Conservation (phyloP, 2,113 vertebrate genomes). For the Crypturellus undulatus region DNA sequence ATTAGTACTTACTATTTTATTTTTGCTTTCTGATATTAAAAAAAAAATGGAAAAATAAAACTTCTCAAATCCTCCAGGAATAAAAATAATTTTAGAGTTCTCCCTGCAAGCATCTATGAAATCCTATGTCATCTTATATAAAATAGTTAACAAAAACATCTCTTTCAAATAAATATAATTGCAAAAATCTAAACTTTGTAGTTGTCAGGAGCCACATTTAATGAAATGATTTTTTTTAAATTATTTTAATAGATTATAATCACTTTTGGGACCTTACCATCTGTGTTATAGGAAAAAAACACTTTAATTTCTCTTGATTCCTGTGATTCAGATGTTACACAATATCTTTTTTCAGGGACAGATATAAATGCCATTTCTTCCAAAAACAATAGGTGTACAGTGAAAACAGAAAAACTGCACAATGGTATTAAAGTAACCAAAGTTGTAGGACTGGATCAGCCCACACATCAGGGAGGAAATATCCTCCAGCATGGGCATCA, state of each 20-base stretch:
- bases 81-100: not conserved
- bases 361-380: slow-evolving; percentile 20
- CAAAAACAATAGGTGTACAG: not conserved
- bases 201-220: not conserved
- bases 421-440: not conserved
- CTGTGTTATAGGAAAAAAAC: not conserved
- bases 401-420: not conserved
- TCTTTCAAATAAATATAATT: slow-evolving; percentile 5
- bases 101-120: not conserved
- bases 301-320: slow-evolving; percentile 35
- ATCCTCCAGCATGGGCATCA: not conserved
- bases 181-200: not conserved
- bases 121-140: not conserved
- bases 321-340: not conserved
- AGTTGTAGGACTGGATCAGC: not conserved
- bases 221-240: not conserved
- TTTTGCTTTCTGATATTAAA: not conserved
- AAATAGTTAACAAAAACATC: not conserved
- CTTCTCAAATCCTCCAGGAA: not conserved
- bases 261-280: not conserved
- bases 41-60: not conserved
- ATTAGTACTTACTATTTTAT: not conserved
- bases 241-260: not conserved
- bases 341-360: not conserved
- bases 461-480: not conserved